A percentile compares a stretch with the other conserved stretches of the same genome.
These are phyloP conservation scores for Pseudopleuronectes americanus DNA, from an alignment of 2,797 vertebrate genomes.

Conservation along the genomic window DNA sequence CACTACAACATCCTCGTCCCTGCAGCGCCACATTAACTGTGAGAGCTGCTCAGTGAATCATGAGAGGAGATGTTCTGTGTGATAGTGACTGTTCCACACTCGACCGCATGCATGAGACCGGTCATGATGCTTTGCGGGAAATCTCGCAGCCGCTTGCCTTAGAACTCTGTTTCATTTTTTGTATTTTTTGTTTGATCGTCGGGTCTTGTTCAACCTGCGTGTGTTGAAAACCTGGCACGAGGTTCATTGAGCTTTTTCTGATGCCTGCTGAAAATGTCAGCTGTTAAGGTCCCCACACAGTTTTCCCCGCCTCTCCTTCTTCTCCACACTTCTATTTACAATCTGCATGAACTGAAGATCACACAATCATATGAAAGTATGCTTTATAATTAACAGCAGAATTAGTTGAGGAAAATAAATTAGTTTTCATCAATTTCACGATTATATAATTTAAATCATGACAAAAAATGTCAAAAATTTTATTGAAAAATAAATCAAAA, in stretches of 20 bases:
- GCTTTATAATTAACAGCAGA: neutral
- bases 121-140: slow-evolving; percentile 46
- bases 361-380: neutral
- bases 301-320: neutral
- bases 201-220: slow-evolving; percentile 3
- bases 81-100: slow-evolving; percentile 25
- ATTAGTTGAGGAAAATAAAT: slow-evolving; percentile 2
- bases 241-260: slow-evolving; percentile 57
- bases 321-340: neutral
- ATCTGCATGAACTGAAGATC: neutral
- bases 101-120: slow-evolving; percentile 20
- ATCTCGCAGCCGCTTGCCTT: slow-evolving; percentile 29
- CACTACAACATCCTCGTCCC: slow-evolving; percentile 20
- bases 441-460: neutral
- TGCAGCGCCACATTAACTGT: slow-evolving; percentile 4
- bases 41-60: slow-evolving; percentile 50
- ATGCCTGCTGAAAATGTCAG: slow-evolving; percentile 47
- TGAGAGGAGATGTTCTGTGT: slow-evolving; percentile 33
- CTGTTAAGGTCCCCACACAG: neutral
- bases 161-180: slow-evolving; percentile 46
- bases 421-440: neutral
- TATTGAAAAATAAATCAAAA: neutral
- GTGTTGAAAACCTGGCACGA: slow-evolving; percentile 35
- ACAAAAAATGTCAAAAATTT: neutral
- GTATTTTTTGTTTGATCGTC: slow-evolving; percentile 37